Evolutionary conservation across 2,113 vertebrate species (phyloP).

Genomic region (Bambusicola thoracicus): DNA sequence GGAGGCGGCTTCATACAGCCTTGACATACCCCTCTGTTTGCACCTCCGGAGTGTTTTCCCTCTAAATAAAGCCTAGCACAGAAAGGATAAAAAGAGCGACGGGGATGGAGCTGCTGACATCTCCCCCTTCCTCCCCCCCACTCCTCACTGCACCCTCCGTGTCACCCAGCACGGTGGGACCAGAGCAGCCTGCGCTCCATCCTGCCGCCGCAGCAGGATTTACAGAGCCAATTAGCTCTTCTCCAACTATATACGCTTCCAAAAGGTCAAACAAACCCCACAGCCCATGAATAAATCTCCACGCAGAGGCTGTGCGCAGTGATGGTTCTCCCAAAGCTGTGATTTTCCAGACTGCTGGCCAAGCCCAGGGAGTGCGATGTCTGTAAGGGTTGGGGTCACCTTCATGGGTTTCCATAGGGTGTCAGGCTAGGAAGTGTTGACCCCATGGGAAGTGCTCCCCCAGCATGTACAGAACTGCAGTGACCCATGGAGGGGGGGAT

Average conservation of each 20-base stretch:
- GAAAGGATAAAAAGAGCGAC: not conserved
- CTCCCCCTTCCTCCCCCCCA: too few species aligned
- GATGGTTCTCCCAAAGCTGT: not conserved
- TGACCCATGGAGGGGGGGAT: too few species aligned
- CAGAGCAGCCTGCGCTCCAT: not conserved
- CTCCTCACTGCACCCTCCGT: not conserved
- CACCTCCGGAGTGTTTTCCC: not conserved
- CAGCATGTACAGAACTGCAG: not conserved
- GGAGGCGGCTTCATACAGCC: not conserved
- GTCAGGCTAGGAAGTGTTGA: not conserved
- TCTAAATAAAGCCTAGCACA: not conserved
- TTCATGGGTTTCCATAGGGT: not conserved
- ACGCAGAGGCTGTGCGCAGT: not conserved
- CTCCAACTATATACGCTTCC: fast-evolving
- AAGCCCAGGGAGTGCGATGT: not conserved
- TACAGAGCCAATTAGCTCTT: not conserved
- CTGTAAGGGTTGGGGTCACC: fast-evolving
- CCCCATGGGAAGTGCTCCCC: too few species aligned
- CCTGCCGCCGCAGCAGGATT: not conserved
- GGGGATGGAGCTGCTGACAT: not conserved
- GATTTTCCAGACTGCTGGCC: not conserved
- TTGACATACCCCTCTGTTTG: not conserved
- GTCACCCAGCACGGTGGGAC: not conserved
- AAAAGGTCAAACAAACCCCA: conserved; percentile 28
- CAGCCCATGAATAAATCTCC: not conserved